Conservation (phyloP, 2,113 vertebrate genomes). For the Rutilus rutilus region DNA sequence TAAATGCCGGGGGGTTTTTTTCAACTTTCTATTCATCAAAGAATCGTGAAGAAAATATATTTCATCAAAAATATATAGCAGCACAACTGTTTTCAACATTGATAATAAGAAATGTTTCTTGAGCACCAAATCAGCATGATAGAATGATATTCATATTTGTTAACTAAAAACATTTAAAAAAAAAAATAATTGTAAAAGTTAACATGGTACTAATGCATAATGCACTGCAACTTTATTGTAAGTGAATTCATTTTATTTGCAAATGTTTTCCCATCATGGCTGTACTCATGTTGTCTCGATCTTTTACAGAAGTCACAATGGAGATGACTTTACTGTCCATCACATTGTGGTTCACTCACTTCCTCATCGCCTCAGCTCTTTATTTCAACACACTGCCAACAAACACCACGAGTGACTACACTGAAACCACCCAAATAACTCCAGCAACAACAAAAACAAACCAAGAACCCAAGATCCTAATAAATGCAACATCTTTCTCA, state of each 20-base stretch:
- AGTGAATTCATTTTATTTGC: neutral
- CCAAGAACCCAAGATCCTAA: neutral
- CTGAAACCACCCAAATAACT: neutral
- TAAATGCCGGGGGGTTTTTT: too few species aligned
- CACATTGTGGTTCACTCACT: slow-evolving; percentile 49
- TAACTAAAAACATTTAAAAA: too few species aligned
- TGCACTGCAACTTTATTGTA: neutral
- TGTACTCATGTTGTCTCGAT: slow-evolving; percentile 7
- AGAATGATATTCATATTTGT: too few species aligned
- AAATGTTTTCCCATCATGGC: neutral
- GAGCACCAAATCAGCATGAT: too few species aligned
- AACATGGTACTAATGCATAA: neutral
- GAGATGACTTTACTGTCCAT: slow-evolving; percentile 30
- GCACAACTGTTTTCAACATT: too few species aligned
- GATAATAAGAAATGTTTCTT: too few species aligned
- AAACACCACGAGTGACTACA: neutral
- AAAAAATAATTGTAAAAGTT: too few species aligned
- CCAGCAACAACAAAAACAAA: slow-evolving; percentile 5
- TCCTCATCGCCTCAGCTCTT: slow-evolving; percentile 29
- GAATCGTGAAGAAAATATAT: too few species aligned
- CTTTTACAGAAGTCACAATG: slow-evolving; percentile 48
- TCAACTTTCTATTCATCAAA: too few species aligned
- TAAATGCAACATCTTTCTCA: neutral
- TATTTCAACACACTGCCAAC: slow-evolving; percentile 13
- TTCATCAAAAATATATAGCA: too few species aligned